Conservation (phyloP, 2,888 invertebrate species). For the Pyrrhia umbra region DNA sequence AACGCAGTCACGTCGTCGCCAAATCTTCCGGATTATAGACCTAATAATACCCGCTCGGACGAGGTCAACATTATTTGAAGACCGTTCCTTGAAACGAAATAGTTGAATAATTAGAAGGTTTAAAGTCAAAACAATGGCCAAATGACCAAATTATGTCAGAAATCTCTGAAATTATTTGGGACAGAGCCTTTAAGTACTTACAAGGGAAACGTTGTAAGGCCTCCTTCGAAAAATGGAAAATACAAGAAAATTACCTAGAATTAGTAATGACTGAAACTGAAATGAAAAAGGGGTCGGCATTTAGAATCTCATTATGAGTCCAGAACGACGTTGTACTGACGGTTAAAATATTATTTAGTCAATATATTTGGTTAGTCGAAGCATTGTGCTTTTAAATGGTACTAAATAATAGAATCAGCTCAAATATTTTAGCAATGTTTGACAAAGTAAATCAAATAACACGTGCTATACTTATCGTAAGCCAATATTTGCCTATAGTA, state of each 20-base stretch:
- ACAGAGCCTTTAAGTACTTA: slow-evolving; percentile 30
- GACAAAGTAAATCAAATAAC: slow-evolving; percentile 22
- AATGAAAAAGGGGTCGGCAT: slow-evolving; percentile 48
- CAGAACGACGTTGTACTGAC: slow-evolving; percentile 17
- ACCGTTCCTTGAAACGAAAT: slow-evolving; percentile 32
- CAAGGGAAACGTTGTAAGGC: slow-evolving; percentile 35
- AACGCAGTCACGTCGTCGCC: slow-evolving; percentile 36
- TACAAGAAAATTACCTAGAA: slow-evolving; percentile 53
- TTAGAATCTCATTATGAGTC: slow-evolving; percentile 51
- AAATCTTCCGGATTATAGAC: slow-evolving; percentile 34
- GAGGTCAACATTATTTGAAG: slow-evolving; percentile 37
- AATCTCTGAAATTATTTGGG: slow-evolving; percentile 46
- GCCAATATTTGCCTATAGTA: slow-evolving; percentile 12
- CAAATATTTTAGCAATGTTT: slow-evolving; percentile 27
- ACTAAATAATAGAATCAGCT: neutral
- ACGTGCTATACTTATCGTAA: slow-evolving; percentile 10
- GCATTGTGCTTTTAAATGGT: neutral
- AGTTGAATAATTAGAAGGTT: slow-evolving; percentile 42
- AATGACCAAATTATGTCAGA: slow-evolving; percentile 50
- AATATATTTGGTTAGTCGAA: slow-evolving; percentile 9
- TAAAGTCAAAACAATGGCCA: slow-evolving; percentile 37
- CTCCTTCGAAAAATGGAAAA: slow-evolving; percentile 44
- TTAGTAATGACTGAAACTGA: slow-evolving; percentile 41
- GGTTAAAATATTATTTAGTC: slow-evolving; percentile 14
- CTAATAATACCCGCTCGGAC: slow-evolving; percentile 25